phyloP scores from a whole-genome alignment of 2,113 vertebrate species.

The Tamias sibiricus region DNA sequence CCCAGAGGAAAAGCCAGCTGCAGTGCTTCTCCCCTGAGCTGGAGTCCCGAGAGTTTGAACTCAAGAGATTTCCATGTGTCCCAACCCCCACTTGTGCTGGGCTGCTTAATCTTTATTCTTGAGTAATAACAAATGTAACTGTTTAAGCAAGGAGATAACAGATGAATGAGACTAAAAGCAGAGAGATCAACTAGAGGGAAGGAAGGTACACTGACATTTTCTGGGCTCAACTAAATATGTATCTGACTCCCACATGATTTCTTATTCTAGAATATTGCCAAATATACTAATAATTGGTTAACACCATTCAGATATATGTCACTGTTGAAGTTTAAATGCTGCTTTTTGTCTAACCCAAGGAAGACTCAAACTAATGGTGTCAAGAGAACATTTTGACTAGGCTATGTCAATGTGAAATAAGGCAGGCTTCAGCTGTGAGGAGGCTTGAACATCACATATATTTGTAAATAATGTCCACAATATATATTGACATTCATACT shows the following conservation, averaged over 20 bases:
- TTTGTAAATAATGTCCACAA: not conserved
- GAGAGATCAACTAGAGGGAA: not conserved
- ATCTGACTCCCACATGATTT: not conserved
- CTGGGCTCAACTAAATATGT: not conserved
- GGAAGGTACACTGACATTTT: not conserved
- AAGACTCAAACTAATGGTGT: not conserved
- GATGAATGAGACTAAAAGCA: not conserved
- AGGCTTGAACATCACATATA: not conserved
- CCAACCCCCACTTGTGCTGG: no score
- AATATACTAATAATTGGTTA: not conserved
- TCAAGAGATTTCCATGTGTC: no score
- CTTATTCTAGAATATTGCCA: not conserved
- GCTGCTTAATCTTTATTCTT: not conserved
- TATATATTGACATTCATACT: not conserved
- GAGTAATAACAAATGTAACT: not conserved
- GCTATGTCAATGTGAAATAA: not conserved
- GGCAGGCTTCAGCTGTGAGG: not conserved
- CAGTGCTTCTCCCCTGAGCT: no score
- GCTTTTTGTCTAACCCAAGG: not conserved
- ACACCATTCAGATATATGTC: not conserved
- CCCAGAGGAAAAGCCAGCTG: no score
- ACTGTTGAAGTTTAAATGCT: not conserved
- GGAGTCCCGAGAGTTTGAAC: no score
- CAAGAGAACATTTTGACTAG: not conserved
- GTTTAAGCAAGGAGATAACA: not conserved